Percentiles rank a stretch among this genome's conserved stretches.
Evolutionary conservation across 2,888 invertebrate species (phyloP).

Genomic region (Chromoteleia sp.): DNA sequence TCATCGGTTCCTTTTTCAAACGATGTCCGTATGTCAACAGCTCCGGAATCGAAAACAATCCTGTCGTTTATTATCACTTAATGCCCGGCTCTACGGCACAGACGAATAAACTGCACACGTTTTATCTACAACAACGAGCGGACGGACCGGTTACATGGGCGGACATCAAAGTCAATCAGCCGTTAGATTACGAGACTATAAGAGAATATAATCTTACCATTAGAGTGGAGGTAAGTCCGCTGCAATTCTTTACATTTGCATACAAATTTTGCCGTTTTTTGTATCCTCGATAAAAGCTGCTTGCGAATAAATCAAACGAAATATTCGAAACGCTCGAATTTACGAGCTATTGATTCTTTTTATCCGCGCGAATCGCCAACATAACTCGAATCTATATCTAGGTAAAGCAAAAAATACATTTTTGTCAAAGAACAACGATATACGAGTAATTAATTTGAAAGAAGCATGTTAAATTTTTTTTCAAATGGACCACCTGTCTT

Average conservation of each 20-base stretch:
- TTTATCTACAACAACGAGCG: slow-evolving; percentile 96
- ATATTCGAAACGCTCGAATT: slow-evolving; percentile 29
- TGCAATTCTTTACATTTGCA: not conserved
- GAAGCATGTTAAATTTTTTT: too few species aligned
- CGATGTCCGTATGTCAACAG: slow-evolving; percentile 86
- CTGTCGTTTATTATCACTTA: slow-evolving; percentile 97
- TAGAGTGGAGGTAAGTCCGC: slow-evolving; percentile 93
- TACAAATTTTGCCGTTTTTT: not conserved
- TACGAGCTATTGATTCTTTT: slow-evolving; percentile 55
- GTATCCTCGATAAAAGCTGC: slow-evolving; percentile 4
- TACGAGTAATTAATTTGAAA: slow-evolving; percentile 5
- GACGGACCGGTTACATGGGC: slow-evolving; percentile 98
- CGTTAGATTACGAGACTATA: slow-evolving; percentile 96
- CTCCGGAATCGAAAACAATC: slow-evolving; percentile 98
- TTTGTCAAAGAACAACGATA: not conserved
- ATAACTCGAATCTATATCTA: slow-evolving; percentile 19
- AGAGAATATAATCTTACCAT: slow-evolving; percentile 98
- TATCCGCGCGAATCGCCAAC: slow-evolving; percentile 35
- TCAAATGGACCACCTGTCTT: too few species aligned
- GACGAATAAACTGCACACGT: slow-evolving; percentile 97
- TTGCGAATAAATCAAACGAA: slow-evolving; percentile 48
- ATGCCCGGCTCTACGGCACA: slow-evolving; percentile 98
- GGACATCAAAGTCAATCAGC: slow-evolving; percentile 98
- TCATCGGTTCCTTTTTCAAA: slow-evolving; percentile 57
- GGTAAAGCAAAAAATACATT: not conserved